Conservation (phyloP, 2,113 vertebrate species). For the Podarcis muralis region DNA sequence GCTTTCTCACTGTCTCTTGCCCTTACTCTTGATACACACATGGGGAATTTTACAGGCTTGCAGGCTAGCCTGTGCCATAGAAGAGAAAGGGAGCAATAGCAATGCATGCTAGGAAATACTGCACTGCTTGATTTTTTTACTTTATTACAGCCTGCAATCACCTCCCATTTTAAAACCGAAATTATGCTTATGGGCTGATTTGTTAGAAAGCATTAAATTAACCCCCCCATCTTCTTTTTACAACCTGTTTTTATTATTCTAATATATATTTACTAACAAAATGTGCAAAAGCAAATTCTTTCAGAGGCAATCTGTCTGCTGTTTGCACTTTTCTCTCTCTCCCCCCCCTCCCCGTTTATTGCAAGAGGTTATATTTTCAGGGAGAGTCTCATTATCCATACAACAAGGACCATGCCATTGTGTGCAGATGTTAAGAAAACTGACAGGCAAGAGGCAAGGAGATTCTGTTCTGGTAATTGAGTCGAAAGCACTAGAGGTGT, state of each 20-base stretch:
- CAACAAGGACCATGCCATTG: not conserved
- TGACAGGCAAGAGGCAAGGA: not conserved
- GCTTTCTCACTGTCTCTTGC: constrained; percentile 53
- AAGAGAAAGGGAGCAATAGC: constrained; percentile 41
- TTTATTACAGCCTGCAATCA: constrained; percentile 24
- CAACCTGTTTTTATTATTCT: not conserved
- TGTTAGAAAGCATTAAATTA: constrained; percentile 42
- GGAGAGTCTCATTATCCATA: not conserved
- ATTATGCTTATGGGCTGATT: constrained; percentile 13
- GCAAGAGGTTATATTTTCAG: not conserved
- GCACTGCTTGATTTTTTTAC: constrained; percentile 18
- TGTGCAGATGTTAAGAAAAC: not conserved
- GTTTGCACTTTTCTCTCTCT: not conserved
- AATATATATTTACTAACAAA: not conserved
- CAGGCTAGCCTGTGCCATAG: constrained; percentile 32
- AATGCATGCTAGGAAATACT: constrained; percentile 2
- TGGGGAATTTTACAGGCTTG: constrained; percentile 37
- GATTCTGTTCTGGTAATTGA: not conserved
- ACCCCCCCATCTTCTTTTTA: not conserved
- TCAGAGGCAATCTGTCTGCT: not conserved
- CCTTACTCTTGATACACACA: not conserved
- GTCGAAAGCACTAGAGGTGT: not conserved
- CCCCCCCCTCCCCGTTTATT: not conserved
- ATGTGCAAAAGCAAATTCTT: constrained; percentile 4
- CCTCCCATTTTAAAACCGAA: not conserved